Conservation (phyloP, 2,888 invertebrate genomes). For the Caenorhabditis plicata region DNA sequence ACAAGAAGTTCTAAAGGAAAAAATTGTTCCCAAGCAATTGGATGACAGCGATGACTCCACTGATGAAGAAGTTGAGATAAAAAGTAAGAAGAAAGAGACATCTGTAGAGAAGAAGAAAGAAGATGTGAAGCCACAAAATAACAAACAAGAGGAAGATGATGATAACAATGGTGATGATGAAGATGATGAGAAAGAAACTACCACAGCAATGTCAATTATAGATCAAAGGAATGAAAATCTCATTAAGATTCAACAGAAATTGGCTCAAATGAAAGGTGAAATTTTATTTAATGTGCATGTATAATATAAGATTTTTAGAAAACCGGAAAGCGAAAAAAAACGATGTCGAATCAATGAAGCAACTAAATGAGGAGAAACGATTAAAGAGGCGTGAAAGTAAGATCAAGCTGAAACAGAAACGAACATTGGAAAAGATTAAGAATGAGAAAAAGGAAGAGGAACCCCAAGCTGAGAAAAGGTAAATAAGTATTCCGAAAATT, state of each 20-base stretch:
- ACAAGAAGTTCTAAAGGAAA: too few species aligned
- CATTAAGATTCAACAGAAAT: slow-evolving; percentile 42
- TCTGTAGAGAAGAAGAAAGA: slow-evolving; percentile 17
- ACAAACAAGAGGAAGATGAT: slow-evolving; percentile 10
- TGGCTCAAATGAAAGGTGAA: slow-evolving; percentile 38
- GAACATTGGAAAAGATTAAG: slow-evolving; percentile 37
- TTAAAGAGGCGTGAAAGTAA: slow-evolving; percentile 47
- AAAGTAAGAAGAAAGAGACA: not conserved
- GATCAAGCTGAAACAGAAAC: slow-evolving; percentile 44
- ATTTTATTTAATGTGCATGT: not conserved
- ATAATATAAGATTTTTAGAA: slow-evolving; percentile 1
- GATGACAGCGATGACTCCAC: not conserved
- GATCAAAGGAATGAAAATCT: slow-evolving; percentile 40
- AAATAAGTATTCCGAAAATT: too few species aligned
- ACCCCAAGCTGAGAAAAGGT: too few species aligned
- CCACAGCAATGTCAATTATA: too few species aligned
- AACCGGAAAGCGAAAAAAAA: not conserved
- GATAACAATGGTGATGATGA: slow-evolving; percentile 29
- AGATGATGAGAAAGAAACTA: slow-evolving; percentile 36
- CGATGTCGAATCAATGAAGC: slow-evolving; percentile 19
- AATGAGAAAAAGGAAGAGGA: slow-evolving; percentile 5
- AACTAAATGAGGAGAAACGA: slow-evolving; percentile 32
- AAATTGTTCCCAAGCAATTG: not conserved
- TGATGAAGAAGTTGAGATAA: slow-evolving; percentile 10
- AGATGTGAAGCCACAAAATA: slow-evolving; percentile 3